A percentile compares a stretch with the other conserved stretches of the same genome.
phyloP scores from a whole-genome alignment of 2,797 vertebrate genomes.

The Siniperca obscura region DNA sequence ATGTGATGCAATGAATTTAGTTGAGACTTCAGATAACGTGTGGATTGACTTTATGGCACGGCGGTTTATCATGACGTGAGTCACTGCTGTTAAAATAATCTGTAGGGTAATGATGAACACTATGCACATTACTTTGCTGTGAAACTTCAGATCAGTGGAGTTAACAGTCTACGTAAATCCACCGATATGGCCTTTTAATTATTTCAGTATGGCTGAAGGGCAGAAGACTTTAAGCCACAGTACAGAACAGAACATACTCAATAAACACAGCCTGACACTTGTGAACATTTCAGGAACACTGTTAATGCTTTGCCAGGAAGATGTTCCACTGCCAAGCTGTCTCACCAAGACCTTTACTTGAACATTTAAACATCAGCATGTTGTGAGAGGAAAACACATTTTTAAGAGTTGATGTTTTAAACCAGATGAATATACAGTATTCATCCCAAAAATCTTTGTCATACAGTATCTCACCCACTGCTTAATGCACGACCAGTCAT shows the following conservation, averaged over 20 bases:
- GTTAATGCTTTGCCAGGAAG: constrained; percentile 6
- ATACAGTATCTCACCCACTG: constrained; percentile 8
- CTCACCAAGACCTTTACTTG: neutral
- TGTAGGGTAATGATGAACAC: constrained; percentile 19
- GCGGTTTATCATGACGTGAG: constrained; percentile 21
- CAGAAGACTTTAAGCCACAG: neutral
- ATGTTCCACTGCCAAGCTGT: neutral
- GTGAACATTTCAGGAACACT: neutral
- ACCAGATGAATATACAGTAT: constrained; percentile 10
- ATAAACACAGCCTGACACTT: neutral
- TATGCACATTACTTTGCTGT: neutral
- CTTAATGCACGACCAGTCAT: constrained; percentile 10
- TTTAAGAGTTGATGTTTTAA: constrained; percentile 11
- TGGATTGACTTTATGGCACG: constrained; percentile 5
- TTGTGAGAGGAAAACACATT: neutral
- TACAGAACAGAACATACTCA: neutral
- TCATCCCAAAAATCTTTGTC: neutral
- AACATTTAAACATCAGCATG: neutral
- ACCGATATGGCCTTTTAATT: neutral
- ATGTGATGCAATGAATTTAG: constrained; percentile 20
- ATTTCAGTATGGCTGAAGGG: constrained; percentile 15
- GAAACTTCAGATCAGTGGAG: constrained; percentile 21
- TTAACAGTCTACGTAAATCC: neutral
- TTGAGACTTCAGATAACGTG: neutral
- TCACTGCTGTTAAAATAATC: constrained; percentile 28